Percentiles rank a stretch among this genome's conserved stretches.
phyloP scores from a whole-genome alignment of 37 sponge, comb jelly and placozoan species.

The Bolinopsis microptera region DNA sequence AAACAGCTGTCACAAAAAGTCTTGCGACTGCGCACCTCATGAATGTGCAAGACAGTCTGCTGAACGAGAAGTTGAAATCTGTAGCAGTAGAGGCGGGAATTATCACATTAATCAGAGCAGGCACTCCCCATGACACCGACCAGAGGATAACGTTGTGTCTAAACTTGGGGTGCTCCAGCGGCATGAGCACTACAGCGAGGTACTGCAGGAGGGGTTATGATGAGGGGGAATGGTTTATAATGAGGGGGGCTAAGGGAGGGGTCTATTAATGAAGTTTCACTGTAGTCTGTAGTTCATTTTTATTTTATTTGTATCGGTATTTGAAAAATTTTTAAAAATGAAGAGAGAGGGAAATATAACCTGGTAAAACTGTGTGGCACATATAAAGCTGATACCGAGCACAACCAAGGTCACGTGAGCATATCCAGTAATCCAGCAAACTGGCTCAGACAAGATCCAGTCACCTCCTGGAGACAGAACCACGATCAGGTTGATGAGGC shows the following conservation, averaged over 20 bases:
- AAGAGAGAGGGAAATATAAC: no score
- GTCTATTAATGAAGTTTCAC: no score
- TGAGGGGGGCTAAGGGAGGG: no score
- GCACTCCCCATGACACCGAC: neutral
- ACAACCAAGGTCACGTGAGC: neutral
- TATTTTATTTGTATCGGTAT: no score
- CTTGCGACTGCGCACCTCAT: no score
- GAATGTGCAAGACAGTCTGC: neutral
- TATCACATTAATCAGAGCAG: neutral
- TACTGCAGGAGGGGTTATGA: neutral
- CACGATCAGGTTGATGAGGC: neutral
- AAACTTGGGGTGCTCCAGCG: neutral
- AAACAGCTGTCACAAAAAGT: no score
- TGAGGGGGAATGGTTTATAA: no score
- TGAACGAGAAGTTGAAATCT: neutral
- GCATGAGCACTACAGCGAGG: neutral
- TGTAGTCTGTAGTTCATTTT: no score
- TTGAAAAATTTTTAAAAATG: no score
- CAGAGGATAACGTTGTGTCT: neutral
- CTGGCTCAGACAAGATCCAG: neutral
- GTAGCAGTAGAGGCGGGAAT: neutral
- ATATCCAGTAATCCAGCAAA: slow-evolving; percentile 49
- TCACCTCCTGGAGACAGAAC: neutral
- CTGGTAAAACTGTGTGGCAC: neutral
- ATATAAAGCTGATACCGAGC: neutral